Base-by-base conservation (phyloP, 2,888 invertebrate genomes). In the Dryobota labecula region DNA sequence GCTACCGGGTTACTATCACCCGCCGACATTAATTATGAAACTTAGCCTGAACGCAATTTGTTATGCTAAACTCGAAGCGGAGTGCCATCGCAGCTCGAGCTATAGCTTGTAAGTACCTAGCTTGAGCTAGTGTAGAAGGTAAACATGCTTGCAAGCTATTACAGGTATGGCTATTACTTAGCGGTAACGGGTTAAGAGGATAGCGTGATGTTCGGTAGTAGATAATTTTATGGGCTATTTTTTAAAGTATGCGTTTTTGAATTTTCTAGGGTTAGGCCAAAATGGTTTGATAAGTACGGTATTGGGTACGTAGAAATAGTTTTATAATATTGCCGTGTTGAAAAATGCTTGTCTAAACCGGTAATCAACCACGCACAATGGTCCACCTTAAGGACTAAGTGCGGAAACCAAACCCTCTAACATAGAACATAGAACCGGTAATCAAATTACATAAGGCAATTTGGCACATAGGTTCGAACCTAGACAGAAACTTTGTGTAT, bases 1-100 rank as follows among this genome's bases (percentile, higher is more conserved):
- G 63, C 62, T 38, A 30, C 58, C 9, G 9, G 18, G 24, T 41
- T 41, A 64, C 47, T 57, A 66, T 65, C 36, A 56, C 41, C 51
- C 45, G 47, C 11, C 30, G 5, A 36, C 68, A 81, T 78, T 78
- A 76, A 78, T 81, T 82, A 76, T 69, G 54, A 56, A 78, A 65
- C 82, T 81, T 56, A 76, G 51, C 36, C 30, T 13, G 33, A 65
- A 82, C 56, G 20, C 51, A 81, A 81, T 78, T 78, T 81, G 82
- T 76, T 62, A 81, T 78, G 70, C 58, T 81, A 81, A 81, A 65
- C 82, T 61, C 33, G 53, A 53, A 60, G 43, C 66, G 45, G 49
- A 69, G 77, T 64, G 82, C 82, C 76, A 64, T 64, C 82, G 51
- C n/a, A 27, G 43, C 20, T 54, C 58, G 24, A 61, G 53, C 24